Base-by-base conservation (phyloP, 1,140 invertebrate genomes). In the Megathymus violae region DNA sequence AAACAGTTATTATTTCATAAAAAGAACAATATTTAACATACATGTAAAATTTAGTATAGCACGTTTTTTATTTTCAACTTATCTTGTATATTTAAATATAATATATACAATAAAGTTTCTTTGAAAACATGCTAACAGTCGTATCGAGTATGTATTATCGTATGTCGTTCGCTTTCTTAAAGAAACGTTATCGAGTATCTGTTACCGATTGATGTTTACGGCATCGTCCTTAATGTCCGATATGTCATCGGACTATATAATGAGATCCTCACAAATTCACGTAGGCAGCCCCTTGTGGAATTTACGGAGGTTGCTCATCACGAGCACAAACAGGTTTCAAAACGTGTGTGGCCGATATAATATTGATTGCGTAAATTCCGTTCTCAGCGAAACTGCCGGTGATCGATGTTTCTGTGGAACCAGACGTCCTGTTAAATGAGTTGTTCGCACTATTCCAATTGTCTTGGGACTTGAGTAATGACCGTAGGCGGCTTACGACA, bases 401-500 rank as follows among this genome's bases (percentile, higher is more conserved):
- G 56, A 59, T 59, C 36, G 31, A 59, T 59, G 43, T 47, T 46
- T n/a, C n/a, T 14, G 43, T 11, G 51, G 54, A 46, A 19, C 19
- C 56, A 17, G 56, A 47, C 43, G 31, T 25, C 41, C 40, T 59
- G 56, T 34, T 44, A 47, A 47, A 36, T 25, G 54, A 31, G 16
- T 59, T 43, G 54, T 59, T 59, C 41, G 25, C 43, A 34, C 54
- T 34, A 44, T 59, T 15, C n/a, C 27, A 59, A 59, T 59, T 59
- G 54, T 59, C 59, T 48, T 11, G 38, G 34, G 19, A 41, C 52
- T 71, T 71, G 52, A 62, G 58, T 60, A 68, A 62, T 27, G 41
- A 34, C 44, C 25, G 67, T 62, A 22, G 70, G 64, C 44, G 61
- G 25, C 25, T 74, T 70, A 54, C 36, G 59, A 70, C 67, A 70